Base-by-base conservation (phyloP, 2,888 invertebrate genomes). In the Aromia moschata region DNA sequence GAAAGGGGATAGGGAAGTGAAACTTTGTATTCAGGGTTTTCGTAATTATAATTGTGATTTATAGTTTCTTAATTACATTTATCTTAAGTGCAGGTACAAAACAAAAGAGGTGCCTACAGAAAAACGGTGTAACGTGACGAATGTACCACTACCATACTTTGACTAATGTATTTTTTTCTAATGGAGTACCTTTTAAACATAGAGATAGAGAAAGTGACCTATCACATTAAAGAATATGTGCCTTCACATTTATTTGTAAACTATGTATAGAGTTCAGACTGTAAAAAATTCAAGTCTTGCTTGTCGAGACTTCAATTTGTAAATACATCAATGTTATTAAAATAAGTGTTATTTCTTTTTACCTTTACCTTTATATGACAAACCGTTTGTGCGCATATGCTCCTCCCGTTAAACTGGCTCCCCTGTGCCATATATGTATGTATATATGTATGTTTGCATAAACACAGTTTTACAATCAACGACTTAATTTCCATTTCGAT, bases 201-300 rank as follows among this genome's bases (percentile, higher is more conserved):
- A 45, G 53, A 54, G 49, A 45, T 56, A 53, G 45, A 65, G 44
- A 37, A 52, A 36, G 38, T 51, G 62, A 60, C 62, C 64, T 65
- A 67, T 65, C 65, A 66, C 60, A 62, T 56, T 65, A 61, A 66
- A 70, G 60, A 67, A 70, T 67, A 70, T 71, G 74, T 74, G 74
- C 74, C 74, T 74, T 74, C 66, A 69, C 66, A 60, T 64, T 67
- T 65, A 64, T 56, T 68, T 68, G 63, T 67, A 67, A 64, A 62
- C 59, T 63, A 65, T 67, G 64, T 70, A 68, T 70, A 69, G 62
- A 67, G 60, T 64, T 68, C 68, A 66, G 70, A 70, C 68, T 70
- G 68, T 70, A 69, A 64, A 69, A 62, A 59, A 62, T 51, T 52
- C n/a, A 60, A 62, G 58, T 54, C 58, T 60, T 56, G 46, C 52